Percentiles rank a stretch among this genome's conserved stretches.
Conservation (phyloP, 2,113 vertebrate genomes). For the Saguinus imperator region DNA sequence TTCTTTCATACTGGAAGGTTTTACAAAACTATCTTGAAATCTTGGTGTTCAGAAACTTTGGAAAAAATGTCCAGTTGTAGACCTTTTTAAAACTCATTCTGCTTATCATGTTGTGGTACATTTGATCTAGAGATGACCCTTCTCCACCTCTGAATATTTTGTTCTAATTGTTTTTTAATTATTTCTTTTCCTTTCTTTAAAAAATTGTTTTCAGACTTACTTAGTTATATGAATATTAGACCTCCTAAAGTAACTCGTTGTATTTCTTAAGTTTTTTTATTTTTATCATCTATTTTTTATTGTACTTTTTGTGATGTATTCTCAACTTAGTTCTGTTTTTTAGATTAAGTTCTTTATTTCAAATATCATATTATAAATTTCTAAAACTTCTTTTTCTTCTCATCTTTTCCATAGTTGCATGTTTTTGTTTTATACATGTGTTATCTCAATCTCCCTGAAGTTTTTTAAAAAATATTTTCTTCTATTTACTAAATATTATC, state of each 20-base stretch:
- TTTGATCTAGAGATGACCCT: not conserved
- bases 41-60: not conserved
- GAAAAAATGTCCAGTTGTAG: not conserved
- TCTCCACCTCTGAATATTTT: not conserved
- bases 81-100: not conserved
- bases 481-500: not conserved
- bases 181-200: not conserved
- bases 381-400: not conserved
- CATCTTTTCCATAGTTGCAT: not conserved
- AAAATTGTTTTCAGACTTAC: not conserved
- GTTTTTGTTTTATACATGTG: not conserved
- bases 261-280: not conserved
- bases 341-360: not conserved
- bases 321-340: not conserved
- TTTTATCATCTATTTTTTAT: not conserved
- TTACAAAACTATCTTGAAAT: slow-evolving; percentile 32
- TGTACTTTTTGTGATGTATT: not conserved
- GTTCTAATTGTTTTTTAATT: not conserved
- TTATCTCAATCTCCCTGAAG: not conserved
- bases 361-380: not conserved
- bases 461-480: not conserved
- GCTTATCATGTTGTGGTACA: not conserved
- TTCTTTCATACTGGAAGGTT: not conserved
- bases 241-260: not conserved
- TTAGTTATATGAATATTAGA: not conserved